These are phyloP conservation scores for Ochotona princeps DNA, from an alignment of 2,113 vertebrate species.

Conservation along the genomic window DNA sequence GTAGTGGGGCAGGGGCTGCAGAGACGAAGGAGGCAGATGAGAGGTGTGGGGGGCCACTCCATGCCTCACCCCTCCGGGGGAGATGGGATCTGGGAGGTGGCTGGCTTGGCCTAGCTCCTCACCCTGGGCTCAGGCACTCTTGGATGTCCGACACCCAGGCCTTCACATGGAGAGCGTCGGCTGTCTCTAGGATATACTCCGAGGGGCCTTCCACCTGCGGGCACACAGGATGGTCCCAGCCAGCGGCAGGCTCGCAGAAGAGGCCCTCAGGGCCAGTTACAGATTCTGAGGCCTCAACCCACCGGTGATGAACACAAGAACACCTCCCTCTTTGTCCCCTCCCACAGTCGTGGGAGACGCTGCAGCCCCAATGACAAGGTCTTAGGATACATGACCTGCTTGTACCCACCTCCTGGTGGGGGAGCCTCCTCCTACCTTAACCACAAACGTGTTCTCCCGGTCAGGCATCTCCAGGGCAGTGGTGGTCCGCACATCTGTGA, in stretches of 20 bases:
- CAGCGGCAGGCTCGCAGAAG: not conserved
- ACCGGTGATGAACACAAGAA: not conserved
- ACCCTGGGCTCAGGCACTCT: constrained; percentile 93
- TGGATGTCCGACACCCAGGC: constrained; percentile 95
- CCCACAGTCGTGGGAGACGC: not conserved
- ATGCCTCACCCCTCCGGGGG: not conserved
- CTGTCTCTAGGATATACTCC: constrained; percentile 93
- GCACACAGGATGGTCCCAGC: not conserved
- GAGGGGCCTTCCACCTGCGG: constrained; percentile 89
- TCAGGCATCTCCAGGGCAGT: constrained; percentile 95
- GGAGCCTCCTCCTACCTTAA: constrained; percentile 87
- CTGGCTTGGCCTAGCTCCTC: constrained; percentile 51
- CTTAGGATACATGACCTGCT: not conserved
- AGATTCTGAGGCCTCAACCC: not conserved
- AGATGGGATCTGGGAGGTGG: not conserved
- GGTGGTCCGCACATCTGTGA: constrained; percentile 92
- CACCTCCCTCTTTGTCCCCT: not conserved
- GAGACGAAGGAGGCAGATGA: constrained; percentile 6
- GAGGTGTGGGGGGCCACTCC: not conserved
- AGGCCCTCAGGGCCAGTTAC: not conserved
- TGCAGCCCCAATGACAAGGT: not conserved
- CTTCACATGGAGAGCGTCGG: constrained; percentile 92
- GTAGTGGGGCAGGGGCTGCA: constrained; percentile 74
- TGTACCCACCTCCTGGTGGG: no score
- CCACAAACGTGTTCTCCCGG: constrained; percentile 94